Evolutionary conservation across 2,888 invertebrate genomes (phyloP).

Genomic region (Tetropium fuscum): DNA sequence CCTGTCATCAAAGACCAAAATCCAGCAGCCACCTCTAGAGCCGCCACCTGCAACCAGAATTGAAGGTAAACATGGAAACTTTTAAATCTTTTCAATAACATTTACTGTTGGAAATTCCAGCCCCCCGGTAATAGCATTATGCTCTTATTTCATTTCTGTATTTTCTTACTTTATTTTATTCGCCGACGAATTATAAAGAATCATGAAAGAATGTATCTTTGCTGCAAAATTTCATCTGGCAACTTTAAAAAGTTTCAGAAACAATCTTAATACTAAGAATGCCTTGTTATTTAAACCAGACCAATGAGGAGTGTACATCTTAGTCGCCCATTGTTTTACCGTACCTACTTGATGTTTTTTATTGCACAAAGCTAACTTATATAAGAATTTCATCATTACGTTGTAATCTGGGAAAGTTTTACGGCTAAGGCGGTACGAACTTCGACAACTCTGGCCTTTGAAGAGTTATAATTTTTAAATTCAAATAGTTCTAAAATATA

Average conservation of each 20-base stretch:
- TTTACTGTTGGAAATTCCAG: conserved; percentile 15
- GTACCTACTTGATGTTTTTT: conserved; percentile 58
- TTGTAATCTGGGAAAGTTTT: conserved; percentile 39
- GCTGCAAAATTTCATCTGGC: conserved; percentile 58
- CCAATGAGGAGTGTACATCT: conserved; percentile 27
- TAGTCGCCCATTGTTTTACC: conserved; percentile 55
- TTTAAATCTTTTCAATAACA: conserved; percentile 25
- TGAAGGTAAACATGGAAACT: conserved; percentile 55
- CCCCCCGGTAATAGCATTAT: conserved; percentile 39
- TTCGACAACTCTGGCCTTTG: conserved; percentile 30
- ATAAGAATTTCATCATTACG: conserved; percentile 63
- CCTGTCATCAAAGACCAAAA: conserved; percentile 50
- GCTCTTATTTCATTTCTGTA: conserved; percentile 53
- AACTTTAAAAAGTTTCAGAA: conserved; percentile 54
- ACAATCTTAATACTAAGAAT: conserved; percentile 61
- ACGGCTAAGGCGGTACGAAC: conserved; percentile 18
- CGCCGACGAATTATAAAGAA: conserved; percentile 52
- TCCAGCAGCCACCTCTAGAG: conserved; percentile 53
- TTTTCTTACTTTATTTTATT: conserved; percentile 42
- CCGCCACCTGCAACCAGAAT: conserved; percentile 56
- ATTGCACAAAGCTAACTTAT: conserved; percentile 59
- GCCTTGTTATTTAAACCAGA: conserved; percentile 49
- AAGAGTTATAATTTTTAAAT: conserved; percentile 34
- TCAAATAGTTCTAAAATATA: conserved; percentile 31
- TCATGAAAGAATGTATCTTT: conserved; percentile 58